Conservation (phyloP, 2,888 invertebrate genomes). For the Drosophila algonquin region DNA sequence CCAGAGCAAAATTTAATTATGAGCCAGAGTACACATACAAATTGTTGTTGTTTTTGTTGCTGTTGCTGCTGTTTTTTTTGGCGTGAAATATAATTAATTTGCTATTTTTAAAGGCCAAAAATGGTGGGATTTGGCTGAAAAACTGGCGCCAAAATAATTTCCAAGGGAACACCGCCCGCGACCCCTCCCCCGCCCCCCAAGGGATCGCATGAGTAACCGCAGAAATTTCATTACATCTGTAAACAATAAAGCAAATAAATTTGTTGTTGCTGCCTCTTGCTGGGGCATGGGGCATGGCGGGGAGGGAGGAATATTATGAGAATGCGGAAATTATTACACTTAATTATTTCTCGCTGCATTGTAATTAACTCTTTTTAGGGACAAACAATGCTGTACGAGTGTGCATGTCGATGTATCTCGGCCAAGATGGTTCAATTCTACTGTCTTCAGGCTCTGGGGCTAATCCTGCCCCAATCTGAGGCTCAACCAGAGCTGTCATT, state of each 20-base stretch:
- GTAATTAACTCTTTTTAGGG: too few species aligned
- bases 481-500: background rate
- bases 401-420: too few species aligned
- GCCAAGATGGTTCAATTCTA: too few species aligned
- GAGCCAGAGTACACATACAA: slow-evolving; percentile 19
- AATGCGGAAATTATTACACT: slow-evolving; percentile 27
- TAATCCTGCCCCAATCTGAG: too few species aligned
- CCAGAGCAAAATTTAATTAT: slow-evolving; percentile 45
- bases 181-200: background rate
- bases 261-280: slow-evolving; percentile 7
- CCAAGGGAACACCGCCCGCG: background rate
- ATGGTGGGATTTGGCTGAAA: slow-evolving; percentile 46
- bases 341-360: slow-evolving; percentile 26
- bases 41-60: slow-evolving; percentile 9
- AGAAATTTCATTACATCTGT: slow-evolving; percentile 74
- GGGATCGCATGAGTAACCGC: slow-evolving; percentile 49
- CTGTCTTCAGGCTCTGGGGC: too few species aligned
- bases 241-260: slow-evolving; percentile 58
- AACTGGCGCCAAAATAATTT: slow-evolving; percentile 39
- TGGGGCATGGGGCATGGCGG: slow-evolving; percentile 13
- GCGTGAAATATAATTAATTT: slow-evolving; percentile 62
- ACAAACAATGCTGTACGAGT: too few species aligned
- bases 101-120: slow-evolving; percentile 49
- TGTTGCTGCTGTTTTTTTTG: slow-evolving; percentile 28
- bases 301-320: slow-evolving; percentile 3